Percentiles rank a stretch among this genome's conserved stretches.
These are phyloP conservation scores for Drosophila subobscura DNA, from an alignment of 1,140 invertebrate species.

Conservation along the genomic window DNA sequence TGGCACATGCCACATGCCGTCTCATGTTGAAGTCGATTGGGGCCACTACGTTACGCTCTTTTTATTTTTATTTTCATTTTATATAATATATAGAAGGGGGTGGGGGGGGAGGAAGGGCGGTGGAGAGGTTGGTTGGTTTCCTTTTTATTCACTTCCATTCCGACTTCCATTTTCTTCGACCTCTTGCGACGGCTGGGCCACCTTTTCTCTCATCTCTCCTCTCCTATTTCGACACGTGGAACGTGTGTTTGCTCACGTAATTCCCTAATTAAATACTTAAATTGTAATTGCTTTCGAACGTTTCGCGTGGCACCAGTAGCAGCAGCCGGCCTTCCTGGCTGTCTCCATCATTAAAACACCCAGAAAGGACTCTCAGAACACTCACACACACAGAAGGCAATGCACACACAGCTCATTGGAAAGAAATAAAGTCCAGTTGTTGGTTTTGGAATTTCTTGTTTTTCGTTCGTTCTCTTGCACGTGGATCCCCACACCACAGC, in stretches of 20 bases:
- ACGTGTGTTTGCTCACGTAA: constrained; percentile 78
- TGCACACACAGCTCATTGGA: constrained; percentile 29
- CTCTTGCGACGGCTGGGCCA: constrained; percentile 30
- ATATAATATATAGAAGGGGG: constrained; percentile 13
- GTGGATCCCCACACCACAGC: too few species aligned
- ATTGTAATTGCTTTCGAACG: constrained; percentile 81
- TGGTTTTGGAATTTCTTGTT: background rate
- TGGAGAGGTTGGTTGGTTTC: constrained; percentile 5
- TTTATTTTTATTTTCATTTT: constrained; percentile 58
- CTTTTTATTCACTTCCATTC: constrained; percentile 22
- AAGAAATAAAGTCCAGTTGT: constrained; percentile 22
- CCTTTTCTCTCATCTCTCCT: background rate
- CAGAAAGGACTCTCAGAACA: constrained; percentile 30
- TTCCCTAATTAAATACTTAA: constrained; percentile 82
- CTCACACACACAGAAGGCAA: background rate
- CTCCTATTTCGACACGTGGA: constrained; percentile 11
- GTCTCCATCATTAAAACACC: constrained; percentile 61
- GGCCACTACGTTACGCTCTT: constrained; percentile 64
- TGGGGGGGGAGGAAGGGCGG: too few species aligned
- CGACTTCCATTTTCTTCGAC: constrained; percentile 31
- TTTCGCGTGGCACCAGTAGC: constrained; percentile 32
- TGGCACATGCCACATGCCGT: constrained; percentile 5
- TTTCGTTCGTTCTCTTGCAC: too few species aligned
- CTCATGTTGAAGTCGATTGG: constrained; percentile 43
- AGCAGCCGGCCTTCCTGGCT: constrained; percentile 6